phyloP scores from a whole-genome alignment of 2,888 invertebrate species.

The Taphrorychus bicolor region DNA sequence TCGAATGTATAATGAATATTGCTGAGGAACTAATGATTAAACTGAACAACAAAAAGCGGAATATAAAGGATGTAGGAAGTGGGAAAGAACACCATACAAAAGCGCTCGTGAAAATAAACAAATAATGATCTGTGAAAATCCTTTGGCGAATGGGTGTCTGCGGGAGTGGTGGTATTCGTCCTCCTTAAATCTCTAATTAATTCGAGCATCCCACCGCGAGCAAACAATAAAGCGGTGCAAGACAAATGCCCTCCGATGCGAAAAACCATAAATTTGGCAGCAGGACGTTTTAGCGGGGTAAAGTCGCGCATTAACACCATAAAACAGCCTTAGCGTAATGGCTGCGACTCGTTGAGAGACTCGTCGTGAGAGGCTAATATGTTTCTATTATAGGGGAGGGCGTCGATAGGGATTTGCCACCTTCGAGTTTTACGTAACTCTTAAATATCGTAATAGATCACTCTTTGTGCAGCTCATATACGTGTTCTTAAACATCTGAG shows the following conservation, averaged over 20 bases:
- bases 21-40: no score
- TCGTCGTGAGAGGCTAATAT: slow-evolving; percentile 60
- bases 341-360: slow-evolving; percentile 59
- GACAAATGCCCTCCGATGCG: slow-evolving; percentile 26
- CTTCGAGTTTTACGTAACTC: not conserved
- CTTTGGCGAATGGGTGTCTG: no score
- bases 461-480: no score
- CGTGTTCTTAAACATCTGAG: no score
- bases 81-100: no score
- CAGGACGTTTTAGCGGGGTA: slow-evolving; percentile 39
- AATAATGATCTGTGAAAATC: no score
- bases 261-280: slow-evolving; percentile 37
- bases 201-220: slow-evolving; percentile 16
- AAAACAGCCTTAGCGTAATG: slow-evolving; percentile 62
- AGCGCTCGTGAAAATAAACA: no score
- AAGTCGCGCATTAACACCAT: slow-evolving; percentile 61
- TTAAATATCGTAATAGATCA: not conserved
- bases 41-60: no score
- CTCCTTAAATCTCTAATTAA: slow-evolving; percentile 12
- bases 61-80: no score
- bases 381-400: slow-evolving; percentile 62
- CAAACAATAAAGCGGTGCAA: slow-evolving; percentile 35
- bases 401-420: slow-evolving; percentile 13
- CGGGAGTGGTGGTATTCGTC: no score
- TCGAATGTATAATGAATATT: no score